Base-by-base conservation (phyloP, 2,888 invertebrate species). In the Calliopum simillimum region DNA sequence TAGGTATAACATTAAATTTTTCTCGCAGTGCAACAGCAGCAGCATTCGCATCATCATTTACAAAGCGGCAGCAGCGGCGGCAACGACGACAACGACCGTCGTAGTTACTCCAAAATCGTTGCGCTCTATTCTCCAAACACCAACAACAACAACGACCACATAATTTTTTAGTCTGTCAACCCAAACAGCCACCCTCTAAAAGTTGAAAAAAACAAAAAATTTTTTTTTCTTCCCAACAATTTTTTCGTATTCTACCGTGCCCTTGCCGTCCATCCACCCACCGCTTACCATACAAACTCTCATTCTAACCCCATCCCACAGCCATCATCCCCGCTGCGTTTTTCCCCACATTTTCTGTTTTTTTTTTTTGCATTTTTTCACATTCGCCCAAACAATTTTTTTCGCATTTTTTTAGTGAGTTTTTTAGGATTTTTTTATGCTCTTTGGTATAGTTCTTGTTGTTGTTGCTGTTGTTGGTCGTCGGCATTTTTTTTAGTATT, bases 161-260 rank as follows among this genome's bases (percentile, higher is more conserved):
- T 19, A 33, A 33, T 33, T 33, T 33, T 33, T 33, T 33, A 23
- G n/a, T 14, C 19, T 46, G 16, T 25, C 66, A 53, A 41, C 51
- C 66, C 59, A n/a, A 19, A 8, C 44, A 63, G 68, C 71, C 71
- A 68, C 69, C 69, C 71, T 70, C 67, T 70, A 70, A 71, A 72
- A 72, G 72, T 70, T 68, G 64, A 69, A 67, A 67, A 70, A 68
- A 72, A 65, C 68, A 69, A 67, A 67, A 70, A 68, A 72, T 62
- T 56, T 68, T 70, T 72, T 69, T 69, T 64, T n/a, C n/a, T 53
- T 19, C 55, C 21, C 43, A 55, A 55, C 47, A 33, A 58, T 69
- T 69, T 69, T 62, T 68, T 23, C 58, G 44, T 19, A 33, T n/a
- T n/a, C n/a, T n/a, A n/a, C n/a, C n/a, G n/a, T n/a, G n/a, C n/a